Base-by-base conservation (phyloP, 2,888 invertebrate genomes). In the Heliconius ethilla region DNA sequence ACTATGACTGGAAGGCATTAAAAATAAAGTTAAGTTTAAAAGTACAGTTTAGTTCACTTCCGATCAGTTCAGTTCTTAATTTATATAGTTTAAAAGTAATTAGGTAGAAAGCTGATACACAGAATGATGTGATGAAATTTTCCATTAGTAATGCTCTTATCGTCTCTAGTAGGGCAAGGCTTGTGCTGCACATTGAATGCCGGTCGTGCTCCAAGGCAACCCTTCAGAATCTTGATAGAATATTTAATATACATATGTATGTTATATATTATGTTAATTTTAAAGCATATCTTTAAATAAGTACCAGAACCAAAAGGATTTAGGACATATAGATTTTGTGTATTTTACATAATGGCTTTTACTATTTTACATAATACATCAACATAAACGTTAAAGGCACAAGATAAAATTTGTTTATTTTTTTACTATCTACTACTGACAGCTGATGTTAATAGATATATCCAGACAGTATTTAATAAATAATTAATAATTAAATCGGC, bases 91-190 rank as follows among this genome's bases (percentile, higher is more conserved):
- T 33, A 55, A 33, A 65, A 80, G 77, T 78, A 79, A 79, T 78
- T 78, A 77, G 81, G 81, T 82, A 80, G 79, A 79, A 75, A 78
- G 72, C 78, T 75, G 77, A 69, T 78, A 77, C 70, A 69, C 75
- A 67, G 37, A 22, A 27, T 37, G n/a, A 67, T 22, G n/a, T n/a
- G 67, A 67, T 67, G 37, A 67, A 13, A 67, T 40, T 37, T 59
- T 73, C 69, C 81, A 81, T 83, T 82, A 81, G 81, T 78, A 78
- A 11, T 27, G 70, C 70, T 70, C 70, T 70, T 70, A 29, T 70
- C 70, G 70, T 15, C 27, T 70, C n/a, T n/a, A 55, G 55, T 70
- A 55, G 70, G 70, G n/a, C 70, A 70, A 70, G 70, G 70, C 70
- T 70, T n/a, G 55, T 29, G 0, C 51, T 33, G n/a, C 55, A 55